A percentile compares a stretch with the other conserved stretches of the same genome.
phyloP scores from a whole-genome alignment of 2,888 invertebrate genomes.

The Empis livida region DNA sequence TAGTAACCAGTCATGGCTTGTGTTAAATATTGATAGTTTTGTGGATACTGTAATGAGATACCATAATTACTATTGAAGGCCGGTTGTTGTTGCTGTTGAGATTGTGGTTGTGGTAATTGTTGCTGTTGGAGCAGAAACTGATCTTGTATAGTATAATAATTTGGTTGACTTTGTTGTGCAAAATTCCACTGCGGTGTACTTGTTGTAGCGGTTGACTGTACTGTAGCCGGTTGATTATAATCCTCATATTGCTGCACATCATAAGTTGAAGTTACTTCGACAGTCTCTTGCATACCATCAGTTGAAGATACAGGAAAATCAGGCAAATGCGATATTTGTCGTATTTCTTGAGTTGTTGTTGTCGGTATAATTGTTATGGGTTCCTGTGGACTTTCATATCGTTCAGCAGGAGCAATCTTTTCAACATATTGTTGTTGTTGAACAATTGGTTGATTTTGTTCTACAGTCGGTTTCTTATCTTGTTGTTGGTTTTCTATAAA shows the following conservation, averaged over 20 bases:
- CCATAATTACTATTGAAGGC: slow-evolving; percentile 12
- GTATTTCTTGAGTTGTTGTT: not conserved
- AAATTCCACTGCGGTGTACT: slow-evolving; percentile 12
- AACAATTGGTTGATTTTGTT: not conserved
- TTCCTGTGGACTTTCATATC: not conserved
- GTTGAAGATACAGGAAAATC: not conserved
- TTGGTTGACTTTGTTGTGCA: slow-evolving; percentile 15
- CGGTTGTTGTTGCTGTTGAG: slow-evolving; percentile 8
- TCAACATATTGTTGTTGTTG: slow-evolving; percentile 2
- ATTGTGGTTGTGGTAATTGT: slow-evolving; percentile 15
- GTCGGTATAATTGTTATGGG: not conserved
- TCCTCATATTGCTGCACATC: slow-evolving; percentile 5
- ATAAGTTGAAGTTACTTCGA: slow-evolving; percentile 1
- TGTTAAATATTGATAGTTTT: slow-evolving; percentile 23
- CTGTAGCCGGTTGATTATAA: slow-evolving; percentile 4
- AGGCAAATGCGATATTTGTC: not conserved
- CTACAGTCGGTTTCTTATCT: not conserved
- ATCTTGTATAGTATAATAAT: slow-evolving; percentile 21
- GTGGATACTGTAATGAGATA: slow-evolving; percentile 22
- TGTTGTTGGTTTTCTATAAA: not conserved
- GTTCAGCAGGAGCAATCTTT: not conserved
- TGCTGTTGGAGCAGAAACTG: slow-evolving; percentile 30
- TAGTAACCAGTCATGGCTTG: slow-evolving; percentile 24
- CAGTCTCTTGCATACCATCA: not conserved
- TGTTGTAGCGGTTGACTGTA: slow-evolving; percentile 8